Evolutionary conservation across 1,140 invertebrate species (phyloP), one percentile per base, ranked within the genome.

Genomic region (Galleria mellonella): DNA sequence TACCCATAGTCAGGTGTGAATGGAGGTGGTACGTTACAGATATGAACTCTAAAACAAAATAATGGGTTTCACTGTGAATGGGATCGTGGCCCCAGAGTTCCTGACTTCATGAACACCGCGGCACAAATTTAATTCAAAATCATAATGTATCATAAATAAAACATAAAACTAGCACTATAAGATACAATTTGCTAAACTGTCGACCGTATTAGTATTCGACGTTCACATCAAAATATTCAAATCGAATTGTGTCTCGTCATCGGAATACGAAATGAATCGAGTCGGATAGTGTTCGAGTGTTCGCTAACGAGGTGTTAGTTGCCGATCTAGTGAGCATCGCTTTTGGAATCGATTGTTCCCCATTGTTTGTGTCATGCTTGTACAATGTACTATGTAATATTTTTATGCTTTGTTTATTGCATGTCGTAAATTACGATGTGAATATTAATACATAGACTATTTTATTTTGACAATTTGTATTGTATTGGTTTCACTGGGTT

Each of bases 171-270:
- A 33, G 23, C 51, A 43, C 41, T 50, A 49, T 56, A 57, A 72
- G 61, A 63, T 64, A 75, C 67, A 73, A 63, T 72, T 69, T 71
- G 66, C 66, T 68, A 66, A 73, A 72, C 67, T 68, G 57, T 57
- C 61, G 35, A 17, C 46, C 43, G 40, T 54, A 67, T 74, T 70
- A 73, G 67, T 66, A 71, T 75, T 62, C 70, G 45, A 32, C 14
- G 49, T 45, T 61, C 61, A 57, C 60, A 51, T 67, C 57, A 56
- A 72, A 72, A 73, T 79, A 79, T 79, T 79, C 73, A 77, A 79
- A 79, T 73, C 60, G 59, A 69, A 62, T 73, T 63, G 67, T 59
- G 56, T 58, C 37, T 44, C 56, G 61, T 59, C 55, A 61, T 59
- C 52, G 48, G 73, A 66, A 74, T 76, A 69, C 66, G 33, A 29